These are phyloP conservation scores for Dioctria linearis DNA, from an alignment of 2,888 invertebrate species.

Conservation along the genomic window DNA sequence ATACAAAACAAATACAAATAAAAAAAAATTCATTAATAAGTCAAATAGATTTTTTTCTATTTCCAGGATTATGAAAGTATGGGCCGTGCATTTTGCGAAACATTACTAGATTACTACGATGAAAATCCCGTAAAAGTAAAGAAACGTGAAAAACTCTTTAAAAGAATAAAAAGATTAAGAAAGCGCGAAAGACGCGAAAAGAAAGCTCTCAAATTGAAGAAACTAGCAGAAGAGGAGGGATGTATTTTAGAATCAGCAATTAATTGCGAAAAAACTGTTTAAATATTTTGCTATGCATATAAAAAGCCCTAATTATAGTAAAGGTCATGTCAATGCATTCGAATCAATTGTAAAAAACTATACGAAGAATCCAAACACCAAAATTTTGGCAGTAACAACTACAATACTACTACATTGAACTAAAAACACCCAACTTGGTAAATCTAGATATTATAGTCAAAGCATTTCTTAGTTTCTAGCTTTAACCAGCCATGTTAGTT, in stretches of 20 bases:
- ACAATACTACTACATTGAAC: too few species aligned
- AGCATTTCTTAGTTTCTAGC: too few species aligned
- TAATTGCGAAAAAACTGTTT: constrained; percentile 67
- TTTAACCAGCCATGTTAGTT: too few species aligned
- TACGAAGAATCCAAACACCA: too few species aligned
- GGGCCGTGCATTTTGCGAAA: constrained; percentile 93
- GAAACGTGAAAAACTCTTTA: constrained; percentile 67
- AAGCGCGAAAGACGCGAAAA: constrained; percentile 70
- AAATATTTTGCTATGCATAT: background rate
- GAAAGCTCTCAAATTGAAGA: constrained; percentile 70
- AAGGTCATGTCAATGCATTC: too few species aligned
- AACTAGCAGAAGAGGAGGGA: constrained; percentile 70
- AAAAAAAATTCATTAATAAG: too few species aligned
- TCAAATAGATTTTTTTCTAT: background rate
- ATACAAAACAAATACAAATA: too few species aligned
- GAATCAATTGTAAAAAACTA: too few species aligned
- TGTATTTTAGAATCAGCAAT: constrained; percentile 68
- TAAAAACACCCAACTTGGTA: too few species aligned
- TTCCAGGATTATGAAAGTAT: constrained; percentile 82
- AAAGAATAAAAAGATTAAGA: constrained; percentile 70
- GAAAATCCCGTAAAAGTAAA: constrained; percentile 85
- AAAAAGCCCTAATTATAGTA: background rate
- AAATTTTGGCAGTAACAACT: too few species aligned
- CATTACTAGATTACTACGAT: constrained; percentile 91
- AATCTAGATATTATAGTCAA: too few species aligned